A percentile compares a stretch with the other conserved stretches of the same genome.
These are phyloP conservation scores for Crocodylus rhombifer DNA, from an alignment of 2,797 vertebrate species.

Conservation along the genomic window DNA sequence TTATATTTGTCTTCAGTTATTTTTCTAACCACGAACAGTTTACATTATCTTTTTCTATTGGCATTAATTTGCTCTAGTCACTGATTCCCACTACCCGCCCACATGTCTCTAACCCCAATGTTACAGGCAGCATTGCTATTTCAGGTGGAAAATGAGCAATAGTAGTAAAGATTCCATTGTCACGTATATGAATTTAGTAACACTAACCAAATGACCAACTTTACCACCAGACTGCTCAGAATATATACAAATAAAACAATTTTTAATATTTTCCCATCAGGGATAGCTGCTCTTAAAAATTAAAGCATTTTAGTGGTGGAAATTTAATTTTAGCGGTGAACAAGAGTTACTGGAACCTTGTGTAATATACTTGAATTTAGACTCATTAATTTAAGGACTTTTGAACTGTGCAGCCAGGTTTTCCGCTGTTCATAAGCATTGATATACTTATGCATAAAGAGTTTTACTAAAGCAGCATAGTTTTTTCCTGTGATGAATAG, in stretches of 20 bases:
- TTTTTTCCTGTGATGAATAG: background rate
- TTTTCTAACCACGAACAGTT: background rate
- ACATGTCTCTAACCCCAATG: background rate
- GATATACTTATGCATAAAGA: no score
- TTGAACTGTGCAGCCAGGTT: fast-evolving
- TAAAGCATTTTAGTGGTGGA: background rate
- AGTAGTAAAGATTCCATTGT: background rate
- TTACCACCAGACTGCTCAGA: background rate
- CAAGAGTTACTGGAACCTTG: background rate
- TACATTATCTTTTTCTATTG: background rate
- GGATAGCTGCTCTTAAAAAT: background rate
- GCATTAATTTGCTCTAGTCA: background rate
- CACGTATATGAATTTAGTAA: background rate
- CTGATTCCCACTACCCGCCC: background rate
- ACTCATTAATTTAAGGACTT: background rate
- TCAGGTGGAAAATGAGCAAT: background rate
- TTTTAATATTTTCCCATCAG: background rate
- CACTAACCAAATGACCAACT: background rate
- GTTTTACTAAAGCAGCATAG: no score
- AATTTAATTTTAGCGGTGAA: background rate
- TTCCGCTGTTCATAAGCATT: background rate
- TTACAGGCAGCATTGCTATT: background rate
- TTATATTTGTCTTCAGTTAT: background rate
- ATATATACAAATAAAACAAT: background rate
- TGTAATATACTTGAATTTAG: background rate